phyloP scores from a whole-genome alignment of 2,888 invertebrate species.

The Calameuta idolon region DNA sequence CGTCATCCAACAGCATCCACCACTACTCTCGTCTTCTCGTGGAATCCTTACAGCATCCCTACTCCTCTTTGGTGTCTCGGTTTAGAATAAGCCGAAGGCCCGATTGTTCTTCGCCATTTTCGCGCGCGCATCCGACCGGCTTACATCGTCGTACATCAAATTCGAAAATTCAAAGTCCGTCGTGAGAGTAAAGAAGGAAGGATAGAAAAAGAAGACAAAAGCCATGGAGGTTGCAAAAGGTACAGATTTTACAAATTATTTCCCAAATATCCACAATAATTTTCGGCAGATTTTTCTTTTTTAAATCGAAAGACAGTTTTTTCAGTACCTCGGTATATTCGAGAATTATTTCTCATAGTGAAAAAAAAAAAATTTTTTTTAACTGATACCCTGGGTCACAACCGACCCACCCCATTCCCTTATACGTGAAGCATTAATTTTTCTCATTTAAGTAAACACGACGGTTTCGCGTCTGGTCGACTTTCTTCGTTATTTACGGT shows the following conservation, averaged over 20 bases:
- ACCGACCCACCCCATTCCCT: neutral
- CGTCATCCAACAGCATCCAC: neutral
- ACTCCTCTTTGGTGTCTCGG: neutral
- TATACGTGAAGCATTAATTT: neutral
- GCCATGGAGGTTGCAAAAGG: constrained; percentile 59
- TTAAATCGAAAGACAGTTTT: neutral
- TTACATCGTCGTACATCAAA: neutral
- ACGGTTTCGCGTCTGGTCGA: neutral
- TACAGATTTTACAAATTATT: constrained; percentile 12
- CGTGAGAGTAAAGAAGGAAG: neutral
- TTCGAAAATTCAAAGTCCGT: neutral
- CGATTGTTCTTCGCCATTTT: neutral
- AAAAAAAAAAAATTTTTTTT: no score
- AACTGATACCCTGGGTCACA: neutral
- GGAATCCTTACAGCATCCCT: constrained; percentile 5
- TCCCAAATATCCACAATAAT: neutral
- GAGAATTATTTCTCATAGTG: neutral
- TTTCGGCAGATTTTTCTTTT: neutral
- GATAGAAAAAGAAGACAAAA: neutral
- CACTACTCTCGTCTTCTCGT: neutral
- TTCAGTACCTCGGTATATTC: neutral
- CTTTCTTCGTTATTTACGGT: neutral
- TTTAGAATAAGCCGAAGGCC: neutral
- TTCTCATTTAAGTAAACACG: neutral
- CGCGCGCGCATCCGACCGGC: neutral